These are phyloP conservation scores for Origma solitaria DNA, from an alignment of 2,113 vertebrate species.

Conservation along the genomic window DNA sequence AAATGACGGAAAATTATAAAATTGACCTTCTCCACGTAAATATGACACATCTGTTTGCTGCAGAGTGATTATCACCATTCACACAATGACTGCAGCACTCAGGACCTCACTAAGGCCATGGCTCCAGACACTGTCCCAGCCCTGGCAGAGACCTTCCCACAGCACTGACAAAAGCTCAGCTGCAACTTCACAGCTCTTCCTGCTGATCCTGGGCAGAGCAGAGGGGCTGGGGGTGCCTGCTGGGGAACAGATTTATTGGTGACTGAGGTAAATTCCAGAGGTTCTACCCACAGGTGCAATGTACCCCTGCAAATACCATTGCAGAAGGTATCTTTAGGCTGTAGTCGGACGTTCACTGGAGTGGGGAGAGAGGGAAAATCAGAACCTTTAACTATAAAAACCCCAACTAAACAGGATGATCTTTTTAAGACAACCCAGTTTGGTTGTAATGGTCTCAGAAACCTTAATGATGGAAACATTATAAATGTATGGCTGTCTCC, in stretches of 20 bases:
- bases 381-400: background rate
- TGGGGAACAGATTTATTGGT: background rate
- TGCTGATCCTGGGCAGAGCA: background rate
- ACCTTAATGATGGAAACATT: background rate
- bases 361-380: background rate
- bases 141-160: background rate
- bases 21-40: background rate
- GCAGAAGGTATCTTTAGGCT: background rate
- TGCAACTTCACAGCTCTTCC: background rate
- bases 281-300: fast-evolving
- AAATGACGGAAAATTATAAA: background rate
- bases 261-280: background rate
- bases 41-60: background rate
- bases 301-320: background rate
- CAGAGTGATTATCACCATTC: background rate
- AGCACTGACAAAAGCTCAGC: background rate
- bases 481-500: background rate
- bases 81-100: background rate
- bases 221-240: background rate
- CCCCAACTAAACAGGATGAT: background rate
- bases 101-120: background rate
- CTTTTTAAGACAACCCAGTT: background rate
- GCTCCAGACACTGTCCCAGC: background rate
- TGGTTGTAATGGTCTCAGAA: background rate
- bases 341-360: background rate